Conservation (phyloP, 2,888 invertebrate genomes). For the Pachycephus smyrnensis region DNA sequence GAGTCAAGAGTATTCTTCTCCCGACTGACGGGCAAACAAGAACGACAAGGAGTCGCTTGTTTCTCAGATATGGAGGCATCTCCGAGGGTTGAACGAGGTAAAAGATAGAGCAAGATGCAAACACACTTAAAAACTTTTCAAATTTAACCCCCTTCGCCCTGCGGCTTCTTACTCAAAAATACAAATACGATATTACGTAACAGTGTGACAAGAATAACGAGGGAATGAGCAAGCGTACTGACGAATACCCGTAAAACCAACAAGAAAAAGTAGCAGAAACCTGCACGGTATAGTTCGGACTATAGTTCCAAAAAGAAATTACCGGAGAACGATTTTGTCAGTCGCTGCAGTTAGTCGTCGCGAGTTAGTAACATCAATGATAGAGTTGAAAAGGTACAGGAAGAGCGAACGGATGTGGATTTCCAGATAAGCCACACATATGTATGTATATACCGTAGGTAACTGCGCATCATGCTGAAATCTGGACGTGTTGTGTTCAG, state of each 20-base stretch:
- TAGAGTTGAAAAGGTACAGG: too few relatives aligned
- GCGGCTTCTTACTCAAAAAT: slow-evolving; percentile 28
- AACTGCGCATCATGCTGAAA: too few relatives aligned
- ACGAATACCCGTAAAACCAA: too few relatives aligned
- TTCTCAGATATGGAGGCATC: slow-evolving; percentile 8
- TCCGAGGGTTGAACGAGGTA: slow-evolving; percentile 10
- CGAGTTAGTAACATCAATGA: too few relatives aligned
- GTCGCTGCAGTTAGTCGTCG: too few relatives aligned
- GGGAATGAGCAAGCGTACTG: background rate
- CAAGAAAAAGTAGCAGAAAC: too few relatives aligned
- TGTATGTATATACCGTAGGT: too few relatives aligned
- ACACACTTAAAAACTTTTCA: slow-evolving; percentile 63
- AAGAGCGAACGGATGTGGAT: too few relatives aligned
- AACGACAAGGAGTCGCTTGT: slow-evolving; percentile 32
- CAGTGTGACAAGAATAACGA: slow-evolving; percentile 3
- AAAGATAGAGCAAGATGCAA: slow-evolving; percentile 25
- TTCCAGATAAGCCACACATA: too few relatives aligned
- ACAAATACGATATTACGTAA: slow-evolving; percentile 31
- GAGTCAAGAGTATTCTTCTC: slow-evolving; percentile 18
- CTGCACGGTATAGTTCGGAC: too few relatives aligned
- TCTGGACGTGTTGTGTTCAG: background rate
- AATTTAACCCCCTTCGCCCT: slow-evolving; percentile 62
- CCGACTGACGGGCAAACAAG: slow-evolving; percentile 50
- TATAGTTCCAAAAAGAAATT: too few relatives aligned
- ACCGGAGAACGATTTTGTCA: too few relatives aligned